A percentile compares a stretch with the other conserved stretches of the same genome.
Evolutionary conservation across 1,140 invertebrate genomes (phyloP).

Genomic region (Amyelois transitella): DNA sequence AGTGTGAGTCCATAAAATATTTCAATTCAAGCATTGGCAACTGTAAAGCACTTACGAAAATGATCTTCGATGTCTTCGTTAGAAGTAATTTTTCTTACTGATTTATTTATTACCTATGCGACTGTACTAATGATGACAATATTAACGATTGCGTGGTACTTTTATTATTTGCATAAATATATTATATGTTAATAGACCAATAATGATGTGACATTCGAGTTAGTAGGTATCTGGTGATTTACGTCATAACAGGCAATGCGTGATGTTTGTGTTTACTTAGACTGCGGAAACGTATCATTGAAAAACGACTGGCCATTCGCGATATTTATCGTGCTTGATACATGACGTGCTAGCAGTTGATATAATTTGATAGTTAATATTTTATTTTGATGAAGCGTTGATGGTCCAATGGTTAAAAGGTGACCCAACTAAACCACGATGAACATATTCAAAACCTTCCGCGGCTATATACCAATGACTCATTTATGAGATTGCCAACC

Average conservation of each 20-base stretch:
- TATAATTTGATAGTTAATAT: background rate
- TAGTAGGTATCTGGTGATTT: background rate
- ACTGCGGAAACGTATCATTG: background rate
- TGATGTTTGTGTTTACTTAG: conserved; percentile 2
- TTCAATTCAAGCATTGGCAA: too few species aligned
- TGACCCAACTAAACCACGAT: too few species aligned
- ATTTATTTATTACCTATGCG: too few species aligned
- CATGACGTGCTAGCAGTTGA: background rate
- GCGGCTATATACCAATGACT: too few species aligned
- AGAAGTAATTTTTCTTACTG: too few species aligned
- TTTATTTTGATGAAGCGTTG: background rate
- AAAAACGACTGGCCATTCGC: background rate
- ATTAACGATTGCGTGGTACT: too few species aligned
- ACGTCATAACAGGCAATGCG: conserved; percentile 1
- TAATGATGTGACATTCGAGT: background rate
- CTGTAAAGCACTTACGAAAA: too few species aligned
- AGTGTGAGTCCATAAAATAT: background rate
- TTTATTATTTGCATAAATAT: background rate
- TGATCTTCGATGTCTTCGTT: too few species aligned
- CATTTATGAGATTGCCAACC: too few species aligned
- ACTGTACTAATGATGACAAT: too few species aligned
- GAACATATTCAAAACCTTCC: too few species aligned
- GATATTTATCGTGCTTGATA: background rate
- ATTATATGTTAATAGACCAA: background rate
- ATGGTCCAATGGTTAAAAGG: too few species aligned